Base-by-base conservation (phyloP, 1,140 invertebrate genomes). In the Plodia interpunctella region DNA sequence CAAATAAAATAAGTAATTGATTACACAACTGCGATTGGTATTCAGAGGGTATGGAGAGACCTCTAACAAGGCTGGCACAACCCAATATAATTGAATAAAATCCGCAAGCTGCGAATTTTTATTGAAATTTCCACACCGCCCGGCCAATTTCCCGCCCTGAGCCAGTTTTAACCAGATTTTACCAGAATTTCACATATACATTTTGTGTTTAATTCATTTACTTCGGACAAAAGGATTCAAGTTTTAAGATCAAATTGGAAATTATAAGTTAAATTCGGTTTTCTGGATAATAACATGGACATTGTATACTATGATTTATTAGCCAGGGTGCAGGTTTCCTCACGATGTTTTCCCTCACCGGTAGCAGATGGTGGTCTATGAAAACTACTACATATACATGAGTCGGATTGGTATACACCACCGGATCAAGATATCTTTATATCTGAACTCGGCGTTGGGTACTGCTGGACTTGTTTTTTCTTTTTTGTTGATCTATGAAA, bases 41-140 rank as follows among this genome's bases (percentile, higher is more conserved):
- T 44, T 44, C 38, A 44, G n/a, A 2, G 15, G n/a, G 38, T 44
- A 15, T 44, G n/a, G 38, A 44, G 35, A 13, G 8, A 15, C 38
- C 38, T 15, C 15, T 44, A 44, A 44, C 38, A 44, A 44, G 13
- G 8, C 38, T 15, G 38, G 38, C 38, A 44, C 2, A n/a, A 44
- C 38, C 38, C 38, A 15, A 17, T 44, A 6, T 44, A 44, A 44
- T 44, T 44, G 38, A 44, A 44, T 44, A 44, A 44, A 44, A 44
- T 44, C 9, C n/a, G 15, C 38, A 44, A 15, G 38, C 15, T 15
- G 38, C 38, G n/a, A 44, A 44, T 44, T 44, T 44, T 44, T 44
- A 44, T 44, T 44, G 15, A 44, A 44, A 44, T 44, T 44, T 44
- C 38, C 38, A 44, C 38, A 15, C 13, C 38, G 38, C 13, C 10